Base-by-base conservation (phyloP, 92 coral and sea anemone genomes). In the Porites lobata region DNA sequence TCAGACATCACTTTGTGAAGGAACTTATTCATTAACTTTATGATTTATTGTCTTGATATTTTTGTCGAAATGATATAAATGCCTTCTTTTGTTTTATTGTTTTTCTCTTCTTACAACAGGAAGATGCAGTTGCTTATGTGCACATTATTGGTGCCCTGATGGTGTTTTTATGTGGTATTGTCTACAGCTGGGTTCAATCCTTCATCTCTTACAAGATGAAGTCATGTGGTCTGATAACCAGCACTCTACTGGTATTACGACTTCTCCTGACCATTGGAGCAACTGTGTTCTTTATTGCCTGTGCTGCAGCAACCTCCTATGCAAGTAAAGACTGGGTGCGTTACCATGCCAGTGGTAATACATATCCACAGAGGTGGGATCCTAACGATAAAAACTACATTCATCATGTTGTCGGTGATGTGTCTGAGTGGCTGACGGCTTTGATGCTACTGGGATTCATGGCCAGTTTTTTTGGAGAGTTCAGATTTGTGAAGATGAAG, bases 131-230 rank as follows among this genome's bases (percentile, higher is more conserved):
- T 15, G 13, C 68, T 75, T 57, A 9, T 18, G 79, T 98, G 19
- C 95, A 98, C 80, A 67, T 82, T 14, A 66, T 84, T 84, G 99
- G 99, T 43, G 95, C 94, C 8, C 76, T 85, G 62, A 62, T 94
- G 93, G 89, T 96, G 72, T 91, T 94, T 57, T 18, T 83, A 2
- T 90, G 73, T 69, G 96, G 98, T n/a, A 90, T 96, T 51, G 21
- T 89, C 56, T 95, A 94, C 73, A 92, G 98, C 80, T 90, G 96
- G 93, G 59, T 94, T 20, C 99, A 98, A 77, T 88, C 95, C 8
- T 19, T 88, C 47, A 96, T 98, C 53, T 93, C 98, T 9, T 96
- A 87, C 74, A 92, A 92, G 71, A 98, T 98, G 99, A 98, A 87
- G 79, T 70, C 81, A 24, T 96, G 98, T 81, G 99, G 99, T n/a